Conservation (phyloP, 2,888 invertebrate species). For the Leptinotarsa peninsularis region DNA sequence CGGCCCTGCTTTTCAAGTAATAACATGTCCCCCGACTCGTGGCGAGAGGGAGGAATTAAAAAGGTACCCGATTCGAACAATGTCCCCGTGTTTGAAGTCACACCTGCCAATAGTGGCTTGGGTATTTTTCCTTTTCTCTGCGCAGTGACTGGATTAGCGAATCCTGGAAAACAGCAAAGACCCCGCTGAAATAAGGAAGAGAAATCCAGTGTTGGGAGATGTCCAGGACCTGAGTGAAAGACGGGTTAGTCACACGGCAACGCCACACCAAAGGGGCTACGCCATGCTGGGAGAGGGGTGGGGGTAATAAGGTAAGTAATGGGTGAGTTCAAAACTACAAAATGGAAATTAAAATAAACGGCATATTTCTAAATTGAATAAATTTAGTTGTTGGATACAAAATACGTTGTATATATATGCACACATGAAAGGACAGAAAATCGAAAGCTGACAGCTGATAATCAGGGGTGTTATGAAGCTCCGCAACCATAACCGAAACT, state of each 20-base stretch:
- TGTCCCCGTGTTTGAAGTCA: constrained; percentile 64
- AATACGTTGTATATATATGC: not conserved
- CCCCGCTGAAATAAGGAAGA: constrained; percentile 79
- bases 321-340: constrained; percentile 1
- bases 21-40: constrained; percentile 76
- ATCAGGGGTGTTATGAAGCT: no score
- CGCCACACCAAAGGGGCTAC: constrained; percentile 65
- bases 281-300: constrained; percentile 63
- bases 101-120: constrained; percentile 80
- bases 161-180: constrained; percentile 87
- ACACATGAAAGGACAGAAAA: not conserved
- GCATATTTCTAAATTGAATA: not conserved
- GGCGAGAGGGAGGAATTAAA: constrained; percentile 56
- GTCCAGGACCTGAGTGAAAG: constrained; percentile 65
- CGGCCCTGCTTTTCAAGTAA: constrained; percentile 82
- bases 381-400: not conserved
- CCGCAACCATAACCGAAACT: no score
- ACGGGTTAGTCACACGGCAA: constrained; percentile 66
- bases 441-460: no score
- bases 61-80: constrained; percentile 53
- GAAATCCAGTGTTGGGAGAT: constrained; percentile 68
- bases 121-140: constrained; percentile 82
- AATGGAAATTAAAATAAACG: constrained; percentile 16
- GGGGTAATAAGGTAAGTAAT: constrained; percentile 9
- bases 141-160: constrained; percentile 81